Conservation (phyloP, 2,888 invertebrate species). For the Gymnocheta viridis region DNA sequence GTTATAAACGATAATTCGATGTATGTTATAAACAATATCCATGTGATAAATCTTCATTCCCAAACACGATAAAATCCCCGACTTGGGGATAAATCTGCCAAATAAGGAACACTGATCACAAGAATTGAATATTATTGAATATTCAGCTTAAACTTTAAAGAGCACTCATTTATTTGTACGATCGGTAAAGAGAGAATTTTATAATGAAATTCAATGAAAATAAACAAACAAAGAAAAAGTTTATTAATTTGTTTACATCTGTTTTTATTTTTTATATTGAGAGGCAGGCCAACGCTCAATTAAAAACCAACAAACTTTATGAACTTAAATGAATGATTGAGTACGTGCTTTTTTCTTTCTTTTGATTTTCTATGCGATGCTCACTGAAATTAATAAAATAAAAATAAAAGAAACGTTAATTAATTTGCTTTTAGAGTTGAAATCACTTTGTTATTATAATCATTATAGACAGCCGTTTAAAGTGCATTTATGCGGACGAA, state of each 20-base stretch:
- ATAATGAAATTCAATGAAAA: not conserved
- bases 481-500: not conserved
- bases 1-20: no score
- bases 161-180: not conserved
- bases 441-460: not conserved
- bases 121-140: not conserved
- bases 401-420: not conserved
- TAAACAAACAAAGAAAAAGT: slow-evolving; percentile 16
- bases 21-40: no score
- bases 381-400: not conserved
- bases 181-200: not conserved
- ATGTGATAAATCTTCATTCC: no score
- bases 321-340: not conserved
- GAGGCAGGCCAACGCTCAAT: not conserved
- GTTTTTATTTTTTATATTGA: not conserved
- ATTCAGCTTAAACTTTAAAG: not conserved
- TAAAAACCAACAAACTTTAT: slow-evolving; percentile 5
- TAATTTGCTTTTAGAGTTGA: slow-evolving; percentile 2
- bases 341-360: not conserved
- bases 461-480: not conserved
- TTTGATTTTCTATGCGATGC: not conserved
- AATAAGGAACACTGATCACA: no score
- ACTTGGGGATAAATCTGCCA: no score
- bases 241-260: not conserved
- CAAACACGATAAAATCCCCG: no score